A percentile compares a stretch with the other conserved stretches of the same genome.
These are phyloP conservation scores for Sebastes matsubarae DNA, from an alignment of 2,797 vertebrate genomes.

Conservation along the genomic window DNA sequence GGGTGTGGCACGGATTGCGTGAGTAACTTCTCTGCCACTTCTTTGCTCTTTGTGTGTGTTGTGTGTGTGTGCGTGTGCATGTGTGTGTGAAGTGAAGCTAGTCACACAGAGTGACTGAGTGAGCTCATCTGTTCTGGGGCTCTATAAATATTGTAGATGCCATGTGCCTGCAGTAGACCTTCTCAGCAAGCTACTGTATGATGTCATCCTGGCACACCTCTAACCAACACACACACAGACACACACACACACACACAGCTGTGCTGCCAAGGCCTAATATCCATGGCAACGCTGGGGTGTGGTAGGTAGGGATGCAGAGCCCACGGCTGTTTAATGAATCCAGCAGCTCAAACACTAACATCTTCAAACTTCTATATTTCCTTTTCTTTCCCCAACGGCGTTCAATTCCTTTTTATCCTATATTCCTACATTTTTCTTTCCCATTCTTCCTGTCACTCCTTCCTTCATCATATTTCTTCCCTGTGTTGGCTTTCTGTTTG, in stretches of 20 bases:
- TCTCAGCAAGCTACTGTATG: conserved; percentile 78
- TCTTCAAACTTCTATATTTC: conserved; percentile 18
- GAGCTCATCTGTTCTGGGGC: conserved; percentile 78
- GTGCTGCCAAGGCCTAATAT: conserved; percentile 61
- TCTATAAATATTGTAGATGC: conserved; percentile 86
- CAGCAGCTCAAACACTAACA: conserved; percentile 20
- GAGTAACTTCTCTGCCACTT: conserved; percentile 68
- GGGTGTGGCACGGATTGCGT: conserved; percentile 64
- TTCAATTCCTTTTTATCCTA: neutral
- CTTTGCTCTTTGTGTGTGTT: conserved; percentile 30
- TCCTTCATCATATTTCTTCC: neutral
- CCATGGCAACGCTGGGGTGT: conserved; percentile 68
- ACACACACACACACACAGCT: conserved; percentile 51
- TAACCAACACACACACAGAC: conserved; percentile 41
- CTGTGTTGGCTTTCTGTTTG: neutral
- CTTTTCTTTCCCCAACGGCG: neutral
- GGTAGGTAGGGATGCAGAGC: conserved; percentile 50
- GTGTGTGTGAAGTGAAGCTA: conserved; percentile 49
- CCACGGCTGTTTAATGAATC: conserved; percentile 39
- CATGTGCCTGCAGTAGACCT: conserved; percentile 76
- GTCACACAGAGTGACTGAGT: conserved; percentile 74
- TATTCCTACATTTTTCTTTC: neutral
- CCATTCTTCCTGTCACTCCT: neutral
- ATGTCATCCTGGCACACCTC: conserved; percentile 80
- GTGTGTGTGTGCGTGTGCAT: conserved; percentile 12